Evolutionary conservation across 53 echinoderm and acorn worm species (phyloP), one percentile per base, ranked within the genome.

Genomic region (Crossaster papposus): DNA sequence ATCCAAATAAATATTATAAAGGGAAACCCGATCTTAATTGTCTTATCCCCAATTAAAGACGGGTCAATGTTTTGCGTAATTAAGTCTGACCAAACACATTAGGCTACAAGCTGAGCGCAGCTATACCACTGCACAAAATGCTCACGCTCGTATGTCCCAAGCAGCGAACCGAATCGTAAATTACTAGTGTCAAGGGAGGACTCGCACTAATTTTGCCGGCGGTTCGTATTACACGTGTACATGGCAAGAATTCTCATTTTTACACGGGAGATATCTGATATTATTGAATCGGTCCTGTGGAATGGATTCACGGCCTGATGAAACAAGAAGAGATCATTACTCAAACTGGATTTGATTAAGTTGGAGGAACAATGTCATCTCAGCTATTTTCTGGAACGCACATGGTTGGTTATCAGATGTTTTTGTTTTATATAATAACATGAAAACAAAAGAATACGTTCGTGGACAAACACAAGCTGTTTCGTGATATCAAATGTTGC

Each of bases 101-200:
- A 58, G 58, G 58, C 17, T 18, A 2, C 12, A 2, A 15, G 58
- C 17, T 58, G 58, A 14, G 58, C 58, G 17, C 58, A 58, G 22
- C 22, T 81, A 81, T 81, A 31, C 22, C 30, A 30, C 31, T 20
- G 22, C 81, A 32, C 81, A 51, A 26, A 79, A 62, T 68, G 29
- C 2, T 68, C 68, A 18, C n/a, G n/a, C 28, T 26, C 68, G 11
- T 7, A 68, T 68, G 26, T 68, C 30, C 72, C 44, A 44, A 7
- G 44, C 44, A 44, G 44, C 44, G 44, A 44, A 72, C 73, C 30
- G 51, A 84, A 84, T 84, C 84, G 84, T 84, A 84, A 84, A 84
- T 84, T 72, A 84, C 73, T 31, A 10, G 58, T 58, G 58, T 4
- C 58, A 53, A n/a, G 78, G 78, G 51, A 44, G 8, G 3, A 30